Base-by-base conservation (phyloP, 2,888 invertebrate genomes). In the Dolomedes plantarius region DNA sequence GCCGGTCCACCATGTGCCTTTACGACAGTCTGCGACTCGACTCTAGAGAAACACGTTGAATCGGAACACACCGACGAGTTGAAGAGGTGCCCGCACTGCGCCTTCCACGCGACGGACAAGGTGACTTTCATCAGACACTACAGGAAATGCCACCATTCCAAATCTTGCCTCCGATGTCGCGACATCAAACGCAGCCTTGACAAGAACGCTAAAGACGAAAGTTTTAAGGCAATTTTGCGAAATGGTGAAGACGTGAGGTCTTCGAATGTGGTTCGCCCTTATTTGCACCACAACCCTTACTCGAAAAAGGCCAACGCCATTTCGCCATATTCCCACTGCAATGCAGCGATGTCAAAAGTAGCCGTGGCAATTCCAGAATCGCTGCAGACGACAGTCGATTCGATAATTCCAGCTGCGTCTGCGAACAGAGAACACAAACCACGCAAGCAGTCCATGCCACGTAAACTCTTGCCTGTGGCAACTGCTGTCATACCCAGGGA, bases 51-150 rank as follows among this genome's bases (percentile, higher is more conserved):
- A 27, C 87, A 87, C 46, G 83, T 87, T 1, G 28, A 36, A 11
- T 27, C 50, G 0, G 41, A 67, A 28, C 87, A 87, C 29, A 7
- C 3, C 3, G 87, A 83, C 36, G 65, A 46, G 13, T 16, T 64
- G 13, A 75, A 62, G 7, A 31, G 87, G n/a, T 87, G 87, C 62
- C 87, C 87, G 2, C 87, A 87, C 39, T 87, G 87, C n/a, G 87
- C 74, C 5, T 50, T 62, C 28, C 71, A 13, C 27, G 75, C 79
- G 41, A 6, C 23, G 7, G 77, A 74, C 16, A 83, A 76, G n/a
- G 56, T 75, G 16, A 39, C 83, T 0, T 87, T 87, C 68, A 76
- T 80, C 13, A 56, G 75, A 31, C 87, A 87, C 46, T 83, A 83
- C 28, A 41, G 83, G n/a, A 75, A 72, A 31, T 79, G 75, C 69